Evolutionary conservation across 2,888 invertebrate species (phyloP), one percentile per base, ranked within the genome.

Genomic region (Pollenia amentaria): DNA sequence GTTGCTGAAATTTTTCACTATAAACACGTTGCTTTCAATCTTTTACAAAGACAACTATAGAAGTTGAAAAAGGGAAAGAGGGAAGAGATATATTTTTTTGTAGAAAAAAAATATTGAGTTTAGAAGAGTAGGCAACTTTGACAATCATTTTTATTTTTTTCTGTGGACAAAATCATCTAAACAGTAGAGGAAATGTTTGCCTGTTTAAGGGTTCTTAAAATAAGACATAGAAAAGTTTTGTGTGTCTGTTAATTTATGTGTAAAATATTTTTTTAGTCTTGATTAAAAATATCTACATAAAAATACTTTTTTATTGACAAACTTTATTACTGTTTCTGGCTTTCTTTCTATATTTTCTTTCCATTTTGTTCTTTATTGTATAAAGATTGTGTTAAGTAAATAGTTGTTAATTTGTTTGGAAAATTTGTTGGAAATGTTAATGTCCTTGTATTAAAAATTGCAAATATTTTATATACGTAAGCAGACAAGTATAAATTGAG

Each of bases 231-330:
- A 38, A 51, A 51, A 14, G n/a, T 40, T 16, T 29, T 3, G 48
- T 38, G 48, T 14, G 12, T 57, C 9, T 57, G 21, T 11, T 14
- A 53, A 3, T 55, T 4, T 12, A 55, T 18, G 21, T 21, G 18
- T 11, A 21, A 55, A 11, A 21, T 44, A n/a, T 10, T 21, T 8
- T 18, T 77, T 46, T 77, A 77, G 55, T 44, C 46, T 40, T 38
- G 62, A 60, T 84, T 73, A 78, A 44, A 60, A 53, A n/a, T 67
- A 73, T 84, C 78, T 79, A 75, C 72, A 73, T 77, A 29, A 44
- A 67, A 69, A 57, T 38, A 44, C 51, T 79, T 69, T 75, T 46
- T 18, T 79, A 69, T 75, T 69, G 73, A 60, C 46, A 60, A 46
- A 69, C 44, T 60, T 53, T 62, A 9, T 55, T 67, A 10, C 69